These are phyloP conservation scores for Antechinus flavipes DNA, from an alignment of 2,113 vertebrate species.

Conservation along the genomic window DNA sequence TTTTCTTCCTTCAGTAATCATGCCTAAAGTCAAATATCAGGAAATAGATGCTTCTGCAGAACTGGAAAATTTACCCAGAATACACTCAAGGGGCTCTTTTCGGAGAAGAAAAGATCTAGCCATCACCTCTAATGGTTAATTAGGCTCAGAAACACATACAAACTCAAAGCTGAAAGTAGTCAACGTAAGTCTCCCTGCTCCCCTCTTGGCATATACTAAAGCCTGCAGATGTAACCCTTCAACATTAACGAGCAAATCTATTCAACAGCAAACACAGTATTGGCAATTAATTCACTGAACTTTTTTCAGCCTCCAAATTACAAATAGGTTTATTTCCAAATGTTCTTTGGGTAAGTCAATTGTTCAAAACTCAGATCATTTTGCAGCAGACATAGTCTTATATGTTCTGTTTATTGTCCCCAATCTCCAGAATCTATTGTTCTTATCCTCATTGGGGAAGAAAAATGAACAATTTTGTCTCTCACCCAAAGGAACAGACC, in stretches of 20 bases:
- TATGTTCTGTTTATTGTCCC: not conserved
- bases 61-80: not conserved
- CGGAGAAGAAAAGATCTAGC: constrained; percentile 1
- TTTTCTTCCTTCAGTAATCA: not conserved
- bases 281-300: not conserved
- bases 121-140: constrained; percentile 5
- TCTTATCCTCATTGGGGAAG: not conserved
- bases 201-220: not conserved
- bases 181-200: not conserved
- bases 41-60: constrained; percentile 5
- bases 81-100: not conserved
- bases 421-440: not conserved
- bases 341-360: not conserved
- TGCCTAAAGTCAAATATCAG: not conserved
- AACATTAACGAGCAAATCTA: constrained; percentile 1
- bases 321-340: not conserved
- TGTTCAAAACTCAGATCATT: not conserved
- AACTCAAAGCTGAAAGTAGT: not conserved
- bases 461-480: not conserved
- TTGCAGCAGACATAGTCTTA: not conserved
- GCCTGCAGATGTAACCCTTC: not conserved
- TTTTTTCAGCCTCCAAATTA: not conserved
- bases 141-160: not conserved
- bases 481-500: not conserved
- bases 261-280: not conserved